Percentiles rank a stretch among this genome's conserved stretches.
Conservation (phyloP, 2,113 vertebrate species). For the Hippocampus mohnikei region DNA sequence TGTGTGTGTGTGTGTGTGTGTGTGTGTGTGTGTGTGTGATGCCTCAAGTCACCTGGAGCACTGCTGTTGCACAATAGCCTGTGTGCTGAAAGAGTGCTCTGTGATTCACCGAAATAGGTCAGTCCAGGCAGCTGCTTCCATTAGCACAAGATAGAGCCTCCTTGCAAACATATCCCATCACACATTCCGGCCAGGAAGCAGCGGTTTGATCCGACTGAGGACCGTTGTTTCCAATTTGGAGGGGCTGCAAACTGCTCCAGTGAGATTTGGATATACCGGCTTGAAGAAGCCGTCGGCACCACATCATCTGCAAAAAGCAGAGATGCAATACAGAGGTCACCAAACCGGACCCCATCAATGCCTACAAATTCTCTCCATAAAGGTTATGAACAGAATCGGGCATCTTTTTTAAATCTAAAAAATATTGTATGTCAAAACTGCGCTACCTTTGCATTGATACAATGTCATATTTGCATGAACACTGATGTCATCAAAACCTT, state of each 20-base stretch:
- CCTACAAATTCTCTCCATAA: no score
- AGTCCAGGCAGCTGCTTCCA: conserved; percentile 41
- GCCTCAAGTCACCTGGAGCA: conserved; percentile 32
- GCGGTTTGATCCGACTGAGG: conserved; percentile 29
- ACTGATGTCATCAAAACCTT: neutral
- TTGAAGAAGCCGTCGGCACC: no score
- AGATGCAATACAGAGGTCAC: no score
- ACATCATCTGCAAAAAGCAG: no score
- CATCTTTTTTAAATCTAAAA: no score
- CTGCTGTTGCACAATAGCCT: conserved; percentile 13
- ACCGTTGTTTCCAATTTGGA: conserved; percentile 9
- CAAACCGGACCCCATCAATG: no score
- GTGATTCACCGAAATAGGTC: conserved; percentile 49
- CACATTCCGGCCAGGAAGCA: conserved; percentile 46
- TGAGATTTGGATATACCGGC: no score
- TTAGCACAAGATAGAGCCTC: conserved; percentile 33
- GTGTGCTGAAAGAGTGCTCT: conserved; percentile 29
- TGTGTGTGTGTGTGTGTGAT: neutral
- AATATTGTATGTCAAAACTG: neutral
- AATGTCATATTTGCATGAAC: neutral
- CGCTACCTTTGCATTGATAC: neutral
- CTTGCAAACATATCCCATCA: conserved; percentile 52
- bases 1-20: conserved; percentile 2
- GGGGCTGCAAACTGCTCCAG: no score
- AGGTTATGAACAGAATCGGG: no score